A percentile compares a stretch with the other conserved stretches of the same genome.
These are phyloP conservation scores for Trichoplusia ni DNA, from an alignment of 1,140 invertebrate species.

Conservation along the genomic window DNA sequence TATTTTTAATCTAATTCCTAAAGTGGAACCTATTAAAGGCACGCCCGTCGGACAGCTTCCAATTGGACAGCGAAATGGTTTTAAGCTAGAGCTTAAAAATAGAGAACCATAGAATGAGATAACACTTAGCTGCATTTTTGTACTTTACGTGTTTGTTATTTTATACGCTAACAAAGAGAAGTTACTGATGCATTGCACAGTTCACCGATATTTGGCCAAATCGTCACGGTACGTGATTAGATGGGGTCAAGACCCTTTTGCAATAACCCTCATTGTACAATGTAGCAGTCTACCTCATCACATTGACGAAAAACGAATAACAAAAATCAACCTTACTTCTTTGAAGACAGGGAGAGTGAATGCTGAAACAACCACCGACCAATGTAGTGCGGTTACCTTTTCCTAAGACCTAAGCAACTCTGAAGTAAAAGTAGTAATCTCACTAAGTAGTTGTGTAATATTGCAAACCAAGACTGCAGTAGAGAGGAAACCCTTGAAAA, in stretches of 20 bases:
- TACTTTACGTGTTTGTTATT: background rate
- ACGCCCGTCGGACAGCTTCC: background rate
- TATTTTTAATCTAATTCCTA: slow-evolving; percentile 16
- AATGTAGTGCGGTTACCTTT: too few species aligned
- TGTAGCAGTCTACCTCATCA: too few species aligned
- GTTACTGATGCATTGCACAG: background rate
- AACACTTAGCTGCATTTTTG: background rate
- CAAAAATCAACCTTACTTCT: too few species aligned
- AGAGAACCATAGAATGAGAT: background rate
- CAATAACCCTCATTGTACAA: background rate
- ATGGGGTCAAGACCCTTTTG: slow-evolving; percentile 16
- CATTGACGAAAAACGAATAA: too few species aligned
- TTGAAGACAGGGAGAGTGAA: too few species aligned
- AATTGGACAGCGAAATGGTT: slow-evolving; percentile 17
- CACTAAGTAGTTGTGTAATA: background rate
- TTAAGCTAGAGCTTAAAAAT: background rate
- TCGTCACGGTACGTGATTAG: slow-evolving; percentile 7
- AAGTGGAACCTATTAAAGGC: slow-evolving; percentile 5
- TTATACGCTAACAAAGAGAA: background rate
- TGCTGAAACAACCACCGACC: too few species aligned
- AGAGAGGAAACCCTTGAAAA: background rate
- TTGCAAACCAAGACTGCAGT: background rate
- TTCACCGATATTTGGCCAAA: slow-evolving; percentile 1
- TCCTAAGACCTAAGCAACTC: too few species aligned
- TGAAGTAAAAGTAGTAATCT: slow-evolving; percentile 11